phyloP scores from a whole-genome alignment of 2,888 invertebrate genomes.

The Brachylomia viminalis region DNA sequence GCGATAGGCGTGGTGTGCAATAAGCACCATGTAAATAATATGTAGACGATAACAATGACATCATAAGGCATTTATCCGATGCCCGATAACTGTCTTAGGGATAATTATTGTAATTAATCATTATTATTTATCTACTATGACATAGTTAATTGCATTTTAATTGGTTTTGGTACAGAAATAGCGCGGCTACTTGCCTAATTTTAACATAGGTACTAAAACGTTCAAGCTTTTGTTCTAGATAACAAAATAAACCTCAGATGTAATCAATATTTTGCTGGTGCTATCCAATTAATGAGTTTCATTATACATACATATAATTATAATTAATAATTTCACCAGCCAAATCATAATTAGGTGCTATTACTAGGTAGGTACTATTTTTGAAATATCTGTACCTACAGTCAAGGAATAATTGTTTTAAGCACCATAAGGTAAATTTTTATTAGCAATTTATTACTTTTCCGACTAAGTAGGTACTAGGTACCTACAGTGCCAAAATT shows the following conservation, averaged over 20 bases:
- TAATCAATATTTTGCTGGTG: constrained; percentile 6
- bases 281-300: constrained; percentile 12
- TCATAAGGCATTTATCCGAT: background rate
- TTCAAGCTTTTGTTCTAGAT: constrained; percentile 12
- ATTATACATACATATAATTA: background rate
- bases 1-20: background rate
- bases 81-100: background rate
- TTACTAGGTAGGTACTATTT: too few relatives aligned
- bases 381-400: too few relatives aligned
- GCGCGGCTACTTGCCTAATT: background rate
- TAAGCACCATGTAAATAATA: background rate
- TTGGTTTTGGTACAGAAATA: constrained; percentile 29
- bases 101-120: constrained; percentile 8
- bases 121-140: constrained; percentile 20
- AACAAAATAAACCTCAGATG: background rate
- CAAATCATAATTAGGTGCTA: too few relatives aligned
- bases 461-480: too few relatives aligned
- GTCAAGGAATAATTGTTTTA: background rate
- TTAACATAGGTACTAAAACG: background rate
- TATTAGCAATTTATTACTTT: background rate
- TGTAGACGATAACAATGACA: background rate
- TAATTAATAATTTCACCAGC: background rate
- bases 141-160: constrained; percentile 28
- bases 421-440: background rate
- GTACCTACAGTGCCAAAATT: background rate